phyloP scores from a whole-genome alignment of 2,797 vertebrate genomes.

The Odontamblyopus rebecca region DNA sequence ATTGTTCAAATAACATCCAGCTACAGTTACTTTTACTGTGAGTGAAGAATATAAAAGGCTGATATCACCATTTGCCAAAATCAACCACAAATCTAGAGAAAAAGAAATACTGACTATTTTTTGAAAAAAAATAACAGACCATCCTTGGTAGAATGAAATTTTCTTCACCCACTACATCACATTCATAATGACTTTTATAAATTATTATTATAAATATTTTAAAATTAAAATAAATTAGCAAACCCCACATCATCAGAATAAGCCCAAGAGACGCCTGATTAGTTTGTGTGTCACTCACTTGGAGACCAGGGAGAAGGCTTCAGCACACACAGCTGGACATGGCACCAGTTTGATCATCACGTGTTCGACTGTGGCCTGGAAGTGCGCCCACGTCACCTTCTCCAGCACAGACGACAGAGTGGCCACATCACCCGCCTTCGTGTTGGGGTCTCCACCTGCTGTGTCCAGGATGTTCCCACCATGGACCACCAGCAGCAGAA shows the following conservation, averaged over 20 bases:
- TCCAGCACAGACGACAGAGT: conserved; percentile 90
- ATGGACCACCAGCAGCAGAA: conserved; percentile 91
- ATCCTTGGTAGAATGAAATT: too few species aligned
- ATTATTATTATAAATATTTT: too few species aligned
- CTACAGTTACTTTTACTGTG: neutral
- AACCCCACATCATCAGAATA: conserved; percentile 3
- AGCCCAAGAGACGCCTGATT: neutral
- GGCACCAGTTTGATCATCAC: conserved; percentile 90
- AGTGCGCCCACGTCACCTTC: conserved; percentile 90
- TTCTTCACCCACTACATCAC: neutral
- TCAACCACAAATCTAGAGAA: too few species aligned
- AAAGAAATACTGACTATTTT: too few species aligned
- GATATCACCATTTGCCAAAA: too few species aligned
- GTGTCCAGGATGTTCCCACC: conserved; percentile 94
- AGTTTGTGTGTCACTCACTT: conserved; percentile 80
- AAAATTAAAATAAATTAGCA: neutral
- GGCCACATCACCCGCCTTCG: conserved; percentile 86
- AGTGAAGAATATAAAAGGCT: neutral
- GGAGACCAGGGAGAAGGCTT: conserved; percentile 94
- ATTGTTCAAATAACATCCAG: neutral
- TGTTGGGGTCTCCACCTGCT: conserved; percentile 83
- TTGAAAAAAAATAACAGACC: too few species aligned
- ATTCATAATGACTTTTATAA: neutral
- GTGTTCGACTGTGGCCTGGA: conserved; percentile 89
- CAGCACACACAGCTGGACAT: conserved; percentile 92